A percentile compares a stretch with the other conserved stretches of the same genome.
Conservation (phyloP, 1,140 invertebrate genomes). For the Lysiphlebus fabarum region DNA sequence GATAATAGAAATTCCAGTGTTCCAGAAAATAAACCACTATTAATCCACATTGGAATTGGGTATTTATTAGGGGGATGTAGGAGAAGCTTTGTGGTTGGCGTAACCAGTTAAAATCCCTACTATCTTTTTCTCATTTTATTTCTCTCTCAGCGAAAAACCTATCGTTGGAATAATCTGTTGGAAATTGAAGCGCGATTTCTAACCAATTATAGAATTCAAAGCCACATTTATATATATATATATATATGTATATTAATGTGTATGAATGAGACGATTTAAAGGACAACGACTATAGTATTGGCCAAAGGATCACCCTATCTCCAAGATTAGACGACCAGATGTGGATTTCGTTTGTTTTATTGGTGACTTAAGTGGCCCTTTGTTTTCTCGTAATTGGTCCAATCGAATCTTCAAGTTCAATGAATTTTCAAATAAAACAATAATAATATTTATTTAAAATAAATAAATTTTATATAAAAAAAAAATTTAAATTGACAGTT, state of each 20-base stretch:
- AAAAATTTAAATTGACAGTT: too few relatives aligned
- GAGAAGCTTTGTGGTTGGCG: conserved; percentile 47
- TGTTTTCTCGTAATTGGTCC: conserved; percentile 28
- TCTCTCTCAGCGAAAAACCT: too few relatives aligned
- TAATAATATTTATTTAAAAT: too few relatives aligned
- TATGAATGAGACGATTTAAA: too few relatives aligned
- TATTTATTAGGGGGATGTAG: conserved; percentile 53
- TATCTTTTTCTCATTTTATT: conserved; percentile 22
- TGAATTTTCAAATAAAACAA: too few relatives aligned
- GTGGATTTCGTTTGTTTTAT: conserved; percentile 50
- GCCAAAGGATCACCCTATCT: conserved; percentile 30
- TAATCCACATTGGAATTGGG: conserved; percentile 56
- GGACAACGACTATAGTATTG: too few relatives aligned
- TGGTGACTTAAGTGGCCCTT: conserved; percentile 37
- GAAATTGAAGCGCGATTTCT: too few relatives aligned
- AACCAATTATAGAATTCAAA: conserved; percentile 5
- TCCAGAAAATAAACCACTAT: conserved; percentile 50
- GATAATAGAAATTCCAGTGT: conserved; percentile 42
- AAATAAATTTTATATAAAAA: too few relatives aligned
- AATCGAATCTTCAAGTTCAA: too few relatives aligned
- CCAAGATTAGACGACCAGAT: conserved; percentile 41
- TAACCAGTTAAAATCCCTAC: conserved; percentile 48
- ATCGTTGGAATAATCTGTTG: too few relatives aligned
- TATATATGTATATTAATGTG: too few relatives aligned
- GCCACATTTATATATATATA: neutral